Conservation (phyloP, 2,797 vertebrate species). For the Erpetoichthys calabaricus region DNA sequence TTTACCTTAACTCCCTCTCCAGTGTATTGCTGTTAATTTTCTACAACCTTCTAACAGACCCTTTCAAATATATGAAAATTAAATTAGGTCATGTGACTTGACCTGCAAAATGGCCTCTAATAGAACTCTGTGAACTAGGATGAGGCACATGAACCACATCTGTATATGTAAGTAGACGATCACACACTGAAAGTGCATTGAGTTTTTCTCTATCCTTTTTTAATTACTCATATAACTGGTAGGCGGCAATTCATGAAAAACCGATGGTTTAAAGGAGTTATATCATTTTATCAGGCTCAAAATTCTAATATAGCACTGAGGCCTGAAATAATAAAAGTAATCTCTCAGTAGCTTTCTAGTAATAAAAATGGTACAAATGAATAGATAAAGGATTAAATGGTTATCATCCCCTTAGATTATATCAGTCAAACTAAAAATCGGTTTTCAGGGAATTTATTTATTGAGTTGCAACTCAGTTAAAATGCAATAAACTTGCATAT, state of each 20-base stretch:
- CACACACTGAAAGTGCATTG: constrained; percentile 20
- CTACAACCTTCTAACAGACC: not conserved
- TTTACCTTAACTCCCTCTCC: not conserved
- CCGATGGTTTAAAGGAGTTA: too few species aligned
- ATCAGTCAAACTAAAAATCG: constrained; percentile 71
- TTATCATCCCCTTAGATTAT: constrained; percentile 21
- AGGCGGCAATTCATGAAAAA: too few species aligned
- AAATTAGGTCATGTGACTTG: not conserved
- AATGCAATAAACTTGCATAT: too few species aligned
- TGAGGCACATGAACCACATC: constrained; percentile 51
- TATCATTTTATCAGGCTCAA: too few species aligned
- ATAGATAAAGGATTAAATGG: constrained; percentile 45
- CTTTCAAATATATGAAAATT: constrained; percentile 15
- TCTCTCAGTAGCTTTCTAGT: constrained; percentile 31
- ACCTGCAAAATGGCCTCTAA: constrained; percentile 35
- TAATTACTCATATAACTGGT: too few species aligned
- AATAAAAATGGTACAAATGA: constrained; percentile 49
- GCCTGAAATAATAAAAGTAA: constrained; percentile 18
- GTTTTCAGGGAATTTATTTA: constrained; percentile 67
- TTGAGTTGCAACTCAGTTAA: too few species aligned
- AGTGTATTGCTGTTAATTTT: not conserved
- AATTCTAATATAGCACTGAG: too few species aligned
- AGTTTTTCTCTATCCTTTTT: not conserved
- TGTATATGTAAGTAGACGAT: constrained; percentile 35
- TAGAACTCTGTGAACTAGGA: constrained; percentile 53